Base-by-base conservation (phyloP, 2,888 invertebrate genomes). In the Ligdia adustata region DNA sequence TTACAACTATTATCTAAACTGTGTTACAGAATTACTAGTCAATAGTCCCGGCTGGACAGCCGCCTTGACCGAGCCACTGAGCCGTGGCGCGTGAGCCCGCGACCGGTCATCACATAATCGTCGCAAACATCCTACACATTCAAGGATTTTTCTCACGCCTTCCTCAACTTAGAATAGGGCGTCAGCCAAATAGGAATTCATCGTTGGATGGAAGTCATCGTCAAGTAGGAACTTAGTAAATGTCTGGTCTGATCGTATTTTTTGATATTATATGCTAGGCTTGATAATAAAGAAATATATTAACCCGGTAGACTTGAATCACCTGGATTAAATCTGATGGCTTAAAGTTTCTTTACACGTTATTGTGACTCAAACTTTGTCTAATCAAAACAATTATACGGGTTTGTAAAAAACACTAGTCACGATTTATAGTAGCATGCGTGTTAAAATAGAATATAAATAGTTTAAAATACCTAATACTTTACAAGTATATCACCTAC, bases 41-140 rank as follows among this genome's bases (percentile, higher is more conserved):
- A 20, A 20, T 20, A 12, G 34, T 62, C 54, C 52, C 69, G 72
- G 64, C 60, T 67, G 66, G 58, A 57, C 66, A 58, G 55, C 64
- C 39, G 61, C 82, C 82, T 82, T 82, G 82, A 78, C 79, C 79
- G 69, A 73, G 62, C 66, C 71, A 68, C 65, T 75, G 72, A 74
- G 58, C 74, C 73, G 66, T 59, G 62, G 38, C 22, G 28, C 13
- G 50, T n/a, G n/a, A n/a, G 32, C 26, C 47, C 50, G 48, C 59
- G 52, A 62, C 64, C 63, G 55, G 53, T 60, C 66, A 69, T 27
- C 18, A 27, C 18, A 16, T 37, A 37, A 16, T 13, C 26, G 26
- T 47, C 53, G 59, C 55, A 46, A 58, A 59, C 56, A 48, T 46
- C 49, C 55, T 41, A 46, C 26, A 42, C 53, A 52, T 47, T 53